phyloP scores from a whole-genome alignment of 2,888 invertebrate genomes.

The Steinernema scapterisci region DNA sequence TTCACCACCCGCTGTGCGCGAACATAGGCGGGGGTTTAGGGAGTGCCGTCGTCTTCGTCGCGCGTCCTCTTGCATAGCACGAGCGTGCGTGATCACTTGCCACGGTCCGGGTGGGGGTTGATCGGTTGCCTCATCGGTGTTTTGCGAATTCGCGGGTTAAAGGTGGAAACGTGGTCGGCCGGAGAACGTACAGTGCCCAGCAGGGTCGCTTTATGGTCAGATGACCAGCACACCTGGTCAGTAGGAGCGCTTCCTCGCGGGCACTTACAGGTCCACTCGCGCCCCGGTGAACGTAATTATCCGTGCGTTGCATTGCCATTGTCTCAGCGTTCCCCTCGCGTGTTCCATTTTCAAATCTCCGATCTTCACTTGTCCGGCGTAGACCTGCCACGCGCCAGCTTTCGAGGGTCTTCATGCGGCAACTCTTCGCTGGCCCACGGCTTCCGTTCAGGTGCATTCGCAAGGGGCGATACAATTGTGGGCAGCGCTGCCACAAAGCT shows the following conservation, averaged over 20 bases:
- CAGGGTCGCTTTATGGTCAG: constrained; percentile 1
- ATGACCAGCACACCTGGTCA: background rate
- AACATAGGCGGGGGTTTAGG: constrained; percentile 32
- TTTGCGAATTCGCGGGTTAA: background rate
- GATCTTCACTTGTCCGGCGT: background rate
- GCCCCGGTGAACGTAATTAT: constrained; percentile 13
- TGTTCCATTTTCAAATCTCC: constrained; percentile 5
- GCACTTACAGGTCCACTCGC: background rate
- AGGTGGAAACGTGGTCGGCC: background rate
- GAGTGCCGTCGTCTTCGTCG: background rate
- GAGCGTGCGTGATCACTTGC: constrained; percentile 8
- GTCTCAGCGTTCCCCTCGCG: background rate
- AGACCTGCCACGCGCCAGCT: background rate
- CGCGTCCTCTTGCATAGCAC: background rate
- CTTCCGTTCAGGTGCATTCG: constrained; percentile 14
- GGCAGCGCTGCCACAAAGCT: constrained; percentile 3
- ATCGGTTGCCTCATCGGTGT: constrained; percentile 1
- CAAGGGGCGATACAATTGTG: constrained; percentile 3
- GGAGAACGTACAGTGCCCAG: background rate
- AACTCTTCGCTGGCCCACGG: background rate
- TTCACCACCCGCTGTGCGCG: constrained; percentile 28
- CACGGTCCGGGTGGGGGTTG: constrained; percentile 5
- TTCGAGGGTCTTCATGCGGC: background rate
- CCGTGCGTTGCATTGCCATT: constrained; percentile 23
- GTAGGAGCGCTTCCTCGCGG: background rate